Conservation (phyloP, 2,888 invertebrate genomes). For the Plebejus argus region DNA sequence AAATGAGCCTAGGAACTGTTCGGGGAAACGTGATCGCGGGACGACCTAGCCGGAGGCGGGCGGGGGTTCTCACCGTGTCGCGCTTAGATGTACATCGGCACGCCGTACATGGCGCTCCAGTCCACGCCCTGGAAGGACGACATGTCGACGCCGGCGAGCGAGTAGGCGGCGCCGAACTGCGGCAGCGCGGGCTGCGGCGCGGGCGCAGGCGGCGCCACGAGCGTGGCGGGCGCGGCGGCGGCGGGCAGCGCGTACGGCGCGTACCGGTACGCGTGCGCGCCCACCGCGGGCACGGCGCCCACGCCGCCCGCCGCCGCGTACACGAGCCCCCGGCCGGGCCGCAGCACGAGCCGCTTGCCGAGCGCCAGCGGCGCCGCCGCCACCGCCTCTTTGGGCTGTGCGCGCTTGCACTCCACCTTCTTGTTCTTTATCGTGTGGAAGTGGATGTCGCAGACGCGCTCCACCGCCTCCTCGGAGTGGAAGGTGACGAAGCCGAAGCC, state of each 20-base stretch:
- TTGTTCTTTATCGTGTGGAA: constrained; percentile 96
- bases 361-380: constrained; percentile 84
- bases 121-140: constrained; percentile 95
- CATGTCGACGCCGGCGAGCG: constrained; percentile 94
- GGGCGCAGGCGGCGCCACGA: constrained; percentile 76
- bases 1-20: constrained; percentile 62
- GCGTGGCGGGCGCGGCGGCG: constrained; percentile 67
- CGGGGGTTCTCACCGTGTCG: constrained; percentile 50
- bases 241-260: constrained; percentile 81
- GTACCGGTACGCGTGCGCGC: constrained; percentile 73
- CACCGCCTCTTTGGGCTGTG: constrained; percentile 94
- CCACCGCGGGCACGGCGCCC: constrained; percentile 52
- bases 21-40: constrained; percentile 48
- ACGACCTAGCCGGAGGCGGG: constrained; percentile 56
- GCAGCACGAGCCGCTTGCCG: constrained; percentile 87
- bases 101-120: constrained; percentile 95
- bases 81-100: constrained; percentile 93
- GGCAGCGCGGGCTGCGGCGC: constrained; percentile 82
- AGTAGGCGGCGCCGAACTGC: constrained; percentile 87
- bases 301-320: constrained; percentile 76
- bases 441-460: constrained; percentile 95
- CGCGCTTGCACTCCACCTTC: constrained; percentile 94
- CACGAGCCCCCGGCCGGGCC: constrained; percentile 84
- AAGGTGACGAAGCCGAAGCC: constrained; percentile 96
- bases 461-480: constrained; percentile 94